These are phyloP conservation scores for Drusus annulatus DNA, from an alignment of 1,140 invertebrate genomes.

Conservation along the genomic window DNA sequence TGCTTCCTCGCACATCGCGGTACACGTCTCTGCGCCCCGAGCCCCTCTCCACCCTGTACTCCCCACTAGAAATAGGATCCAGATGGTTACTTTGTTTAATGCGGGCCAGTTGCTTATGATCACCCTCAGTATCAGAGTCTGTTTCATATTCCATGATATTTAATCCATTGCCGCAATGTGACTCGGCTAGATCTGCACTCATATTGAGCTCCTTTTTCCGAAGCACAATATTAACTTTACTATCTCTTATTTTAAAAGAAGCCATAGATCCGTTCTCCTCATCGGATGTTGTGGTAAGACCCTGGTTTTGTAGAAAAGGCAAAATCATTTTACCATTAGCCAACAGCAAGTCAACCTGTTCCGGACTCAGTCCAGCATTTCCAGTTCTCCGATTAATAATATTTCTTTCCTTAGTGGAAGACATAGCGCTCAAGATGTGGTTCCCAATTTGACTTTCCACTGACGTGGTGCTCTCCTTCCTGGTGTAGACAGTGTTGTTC, in stretches of 20 bases:
- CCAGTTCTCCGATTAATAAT: constrained; percentile 71
- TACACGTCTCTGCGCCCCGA: constrained; percentile 47
- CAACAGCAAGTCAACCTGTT: constrained; percentile 69
- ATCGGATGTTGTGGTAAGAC: constrained; percentile 69
- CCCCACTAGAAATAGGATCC: constrained; percentile 39
- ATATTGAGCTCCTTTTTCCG: constrained; percentile 64
- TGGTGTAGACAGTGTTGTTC: constrained; percentile 59
- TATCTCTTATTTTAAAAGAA: constrained; percentile 70
- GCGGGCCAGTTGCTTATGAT: constrained; percentile 37
- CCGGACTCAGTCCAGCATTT: constrained; percentile 71
- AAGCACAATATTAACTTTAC: constrained; percentile 72
- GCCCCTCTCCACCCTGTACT: constrained; percentile 45
- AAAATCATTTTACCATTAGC: constrained; percentile 72
- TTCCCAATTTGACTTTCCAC: constrained; percentile 81
- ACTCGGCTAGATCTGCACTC: constrained; percentile 57
- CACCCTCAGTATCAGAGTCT: constrained; percentile 51
- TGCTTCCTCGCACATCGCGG: constrained; percentile 48
- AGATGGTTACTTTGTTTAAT: constrained; percentile 41
- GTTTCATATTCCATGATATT: constrained; percentile 49
- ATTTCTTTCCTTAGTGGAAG: constrained; percentile 49
- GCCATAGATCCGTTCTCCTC: constrained; percentile 71
- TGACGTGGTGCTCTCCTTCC: constrained; percentile 83
- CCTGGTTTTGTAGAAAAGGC: constrained; percentile 68
- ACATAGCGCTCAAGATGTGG: constrained; percentile 61
- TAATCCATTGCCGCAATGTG: constrained; percentile 42